Evolutionary conservation across 2,113 vertebrate species (phyloP), one percentile per base, ranked within the genome.

Genomic region (Pithys albifrons): DNA sequence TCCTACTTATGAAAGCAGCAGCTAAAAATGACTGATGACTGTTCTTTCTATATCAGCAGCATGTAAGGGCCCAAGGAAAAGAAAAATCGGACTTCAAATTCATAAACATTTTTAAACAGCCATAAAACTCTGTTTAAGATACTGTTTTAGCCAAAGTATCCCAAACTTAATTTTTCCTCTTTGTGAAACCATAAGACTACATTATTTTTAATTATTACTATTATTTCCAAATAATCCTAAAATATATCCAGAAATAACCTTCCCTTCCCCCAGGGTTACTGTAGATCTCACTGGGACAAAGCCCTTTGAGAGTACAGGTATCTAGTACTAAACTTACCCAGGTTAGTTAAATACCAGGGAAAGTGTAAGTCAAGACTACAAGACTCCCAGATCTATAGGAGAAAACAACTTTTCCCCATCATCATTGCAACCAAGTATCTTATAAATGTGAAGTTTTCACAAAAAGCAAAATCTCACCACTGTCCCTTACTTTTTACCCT

Each of bases 1-100:
- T 95, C 86, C 89, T 87, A 80, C 86, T 69, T 91, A 77, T 93
- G 93, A 89, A 69, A 96, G 39, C 96, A 93, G 88, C 58, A 94
- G 69, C 82, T 96, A 85, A 96, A 97, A 95, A 89, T 83, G 64
- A 92, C 58, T 51, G 64, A 73, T 93, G 74, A 93, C 85, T 92
- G 48, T 96, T 96, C 93, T 97, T 97, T 96, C 93, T 94, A 82
- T 90, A 92, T 97, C 95, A 89, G 91, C 80, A 95, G 90, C 0
- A 0, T 82, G 67, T 88, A 96, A 95, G 97, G 78, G 31, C 70
- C 86, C 75, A 78, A 64, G 66, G 51, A 61, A 93, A 95, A 73
- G 92, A 91, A 85, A 96, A 58, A 62, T 19, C 27, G 29, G 69
- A 58, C 69, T 76, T 96, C 65, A 89, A 91, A 84, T 37, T 69